These are phyloP conservation scores for Sorex fumeus DNA, from an alignment of 2,113 vertebrate genomes.

Conservation along the genomic window DNA sequence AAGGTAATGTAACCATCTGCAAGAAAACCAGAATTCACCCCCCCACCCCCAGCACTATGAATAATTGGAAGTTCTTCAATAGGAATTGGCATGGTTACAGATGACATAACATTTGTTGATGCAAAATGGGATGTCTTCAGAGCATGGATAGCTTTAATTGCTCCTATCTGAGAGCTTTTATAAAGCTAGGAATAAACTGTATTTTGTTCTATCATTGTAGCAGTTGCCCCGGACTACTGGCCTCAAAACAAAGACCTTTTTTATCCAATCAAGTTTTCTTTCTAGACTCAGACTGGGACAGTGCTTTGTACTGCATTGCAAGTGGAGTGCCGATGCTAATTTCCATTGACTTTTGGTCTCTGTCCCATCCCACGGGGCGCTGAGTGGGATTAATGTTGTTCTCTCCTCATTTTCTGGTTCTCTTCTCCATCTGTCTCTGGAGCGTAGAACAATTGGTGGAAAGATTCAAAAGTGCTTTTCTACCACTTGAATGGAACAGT, in stretches of 20 bases:
- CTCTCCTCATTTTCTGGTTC: neutral
- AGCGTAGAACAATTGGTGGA: neutral
- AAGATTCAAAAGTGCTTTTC: slow-evolving; percentile 30
- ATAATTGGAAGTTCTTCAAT: slow-evolving; percentile 76
- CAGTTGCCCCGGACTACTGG: neutral
- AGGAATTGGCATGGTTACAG: slow-evolving; percentile 66
- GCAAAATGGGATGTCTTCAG: slow-evolving; percentile 70
- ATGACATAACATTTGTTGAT: slow-evolving; percentile 77
- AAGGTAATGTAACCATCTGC: slow-evolving; percentile 55
- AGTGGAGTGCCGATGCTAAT: neutral
- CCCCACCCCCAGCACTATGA: slow-evolving; percentile 49
- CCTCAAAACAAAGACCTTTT: slow-evolving; percentile 3
- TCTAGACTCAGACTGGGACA: neutral
- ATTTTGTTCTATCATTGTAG: slow-evolving; percentile 40
- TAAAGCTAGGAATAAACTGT: slow-evolving; percentile 36
- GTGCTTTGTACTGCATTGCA: neutral
- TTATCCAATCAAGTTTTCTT: slow-evolving; percentile 10
- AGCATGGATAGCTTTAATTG: slow-evolving; percentile 67
- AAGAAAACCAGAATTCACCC: slow-evolving; percentile 66
- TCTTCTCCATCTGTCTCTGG: no score
- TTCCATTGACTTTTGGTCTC: slow-evolving; percentile 14
- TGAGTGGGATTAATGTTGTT: neutral
- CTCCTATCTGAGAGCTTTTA: slow-evolving; percentile 19
- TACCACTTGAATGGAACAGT: neutral
- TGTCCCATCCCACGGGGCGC: neutral